Evolutionary conservation across 2,888 invertebrate genomes (phyloP).

Genomic region (Euproctis similis): DNA sequence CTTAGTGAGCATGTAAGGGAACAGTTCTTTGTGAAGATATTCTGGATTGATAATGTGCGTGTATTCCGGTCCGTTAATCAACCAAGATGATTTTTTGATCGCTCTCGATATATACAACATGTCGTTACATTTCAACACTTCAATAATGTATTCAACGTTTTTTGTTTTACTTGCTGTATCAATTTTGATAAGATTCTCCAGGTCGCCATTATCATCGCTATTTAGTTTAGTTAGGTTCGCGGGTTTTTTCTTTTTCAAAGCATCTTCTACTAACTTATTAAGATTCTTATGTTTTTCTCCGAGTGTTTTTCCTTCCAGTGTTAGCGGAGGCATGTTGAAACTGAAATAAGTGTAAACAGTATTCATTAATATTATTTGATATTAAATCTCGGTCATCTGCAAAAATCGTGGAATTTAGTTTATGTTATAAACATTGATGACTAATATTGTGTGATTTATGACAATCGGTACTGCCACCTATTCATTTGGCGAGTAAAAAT

Average conservation of each 20-base stretch:
- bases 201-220: conserved; percentile 28
- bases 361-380: no score
- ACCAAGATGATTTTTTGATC: conserved; percentile 47
- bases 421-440: no score
- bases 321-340: conserved; percentile 25
- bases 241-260: conserved; percentile 15
- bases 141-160: conserved; percentile 40
- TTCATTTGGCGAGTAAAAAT: no score
- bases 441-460: no score
- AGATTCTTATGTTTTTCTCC: conserved; percentile 38
- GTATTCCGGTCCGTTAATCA: conserved; percentile 44
- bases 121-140: conserved; percentile 42
- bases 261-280: conserved; percentile 34
- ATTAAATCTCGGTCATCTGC: no score
- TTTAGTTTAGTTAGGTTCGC: conserved; percentile 20
- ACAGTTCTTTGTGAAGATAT: conserved; percentile 37
- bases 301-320: conserved; percentile 24
- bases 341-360: conserved; percentile 5
- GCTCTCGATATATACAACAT: conserved; percentile 49
- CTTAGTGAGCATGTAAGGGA: conserved; percentile 44
- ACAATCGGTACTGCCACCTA: no score
- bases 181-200: conserved; percentile 46
- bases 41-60: conserved; percentile 49
- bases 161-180: conserved; percentile 39
- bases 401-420: no score